Evolutionary conservation across 2,113 vertebrate genomes (phyloP), one percentile per base, ranked within the genome.

Genomic region (Gallinago media): DNA sequence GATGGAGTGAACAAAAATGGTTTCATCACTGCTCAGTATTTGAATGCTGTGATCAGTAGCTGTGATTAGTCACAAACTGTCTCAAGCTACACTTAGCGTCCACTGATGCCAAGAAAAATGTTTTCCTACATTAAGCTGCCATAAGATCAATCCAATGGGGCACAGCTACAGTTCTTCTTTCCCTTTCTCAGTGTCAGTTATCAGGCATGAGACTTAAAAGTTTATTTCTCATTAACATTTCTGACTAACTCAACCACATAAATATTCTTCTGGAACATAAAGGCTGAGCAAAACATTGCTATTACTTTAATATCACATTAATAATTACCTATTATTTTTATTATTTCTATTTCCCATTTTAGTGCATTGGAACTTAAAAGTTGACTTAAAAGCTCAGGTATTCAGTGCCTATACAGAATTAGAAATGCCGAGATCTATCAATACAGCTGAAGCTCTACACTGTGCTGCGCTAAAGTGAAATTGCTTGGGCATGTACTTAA

Each of bases 401-500:
- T 8, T 42, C 36, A 22, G 36, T 80, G 73, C n/a, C 19, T 77
- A 2, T 0, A 67, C 12, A 58, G 40, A 66, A 46, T 22, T 42
- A 31, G 36, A 58, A 74, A 63, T 18, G 13, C 6, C 49, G 56
- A 16, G 10, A 15, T 22, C 19, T 22, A 31, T 15, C 31, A 59
- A 54, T 19, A 59, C 3, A 68, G 52, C 29, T 86, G 34, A 65
- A 88, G 7, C 16, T 83, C 47, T 17, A 16, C 13, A 18, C 16
- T 29, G 31, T 5, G 7, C 21, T n/a, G 38, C 2, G 4, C 27
- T 47, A 15, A 52, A 77, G 7, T 62, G 18, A 15, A 65, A 73
- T 17, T 71, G 21, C 14, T 59, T 66, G 47, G 32, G 12, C 27
- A n/a, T 0, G 0, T 49, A 25, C 40, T 58, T 25, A n/a, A 42